phyloP scores from a whole-genome alignment of 2,888 invertebrate genomes.

The Yponomeuta cagnagella region DNA sequence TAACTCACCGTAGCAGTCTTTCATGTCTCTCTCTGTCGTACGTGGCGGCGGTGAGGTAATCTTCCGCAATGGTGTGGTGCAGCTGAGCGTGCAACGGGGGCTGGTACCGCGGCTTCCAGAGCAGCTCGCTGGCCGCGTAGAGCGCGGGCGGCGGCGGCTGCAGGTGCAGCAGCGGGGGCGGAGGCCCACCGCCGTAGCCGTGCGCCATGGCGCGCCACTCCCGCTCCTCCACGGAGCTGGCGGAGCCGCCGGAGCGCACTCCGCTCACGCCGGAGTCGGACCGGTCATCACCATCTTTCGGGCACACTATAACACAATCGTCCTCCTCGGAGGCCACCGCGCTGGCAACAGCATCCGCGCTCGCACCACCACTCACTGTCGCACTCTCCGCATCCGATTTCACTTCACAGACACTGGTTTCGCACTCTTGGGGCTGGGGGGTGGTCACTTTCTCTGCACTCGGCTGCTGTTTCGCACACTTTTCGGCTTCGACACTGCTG shows the following conservation, averaged over 20 bases:
- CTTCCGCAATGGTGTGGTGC: constrained; percentile 70
- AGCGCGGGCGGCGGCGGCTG: constrained; percentile 68
- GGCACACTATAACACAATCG: constrained; percentile 80
- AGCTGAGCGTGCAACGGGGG: constrained; percentile 71
- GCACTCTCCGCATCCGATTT: constrained; percentile 40
- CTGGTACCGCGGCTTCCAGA: constrained; percentile 77
- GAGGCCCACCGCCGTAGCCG: constrained; percentile 81
- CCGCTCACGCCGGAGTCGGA: constrained; percentile 86
- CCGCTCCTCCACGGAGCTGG: constrained; percentile 86
- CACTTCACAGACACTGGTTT: constrained; percentile 15
- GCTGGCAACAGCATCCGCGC: constrained; percentile 48
- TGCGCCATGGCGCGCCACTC: constrained; percentile 85
- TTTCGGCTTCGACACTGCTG: constrained; percentile 59
- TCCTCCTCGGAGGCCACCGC: constrained; percentile 77
- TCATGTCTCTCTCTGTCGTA: constrained; percentile 81
- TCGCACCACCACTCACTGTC: background rate
- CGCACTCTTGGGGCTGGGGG: constrained; percentile 8
- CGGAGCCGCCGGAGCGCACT: constrained; percentile 80
- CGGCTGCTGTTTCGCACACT: constrained; percentile 51
- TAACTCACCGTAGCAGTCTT: constrained; percentile 79
- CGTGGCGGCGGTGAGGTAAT: constrained; percentile 69
- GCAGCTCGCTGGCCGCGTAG: constrained; percentile 74
- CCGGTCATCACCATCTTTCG: constrained; percentile 73
- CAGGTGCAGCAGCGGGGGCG: constrained; percentile 66
- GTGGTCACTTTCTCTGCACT: constrained; percentile 3